phyloP scores from a whole-genome alignment of 2,113 vertebrate species.

The Notarius lentiginosus region DNA sequence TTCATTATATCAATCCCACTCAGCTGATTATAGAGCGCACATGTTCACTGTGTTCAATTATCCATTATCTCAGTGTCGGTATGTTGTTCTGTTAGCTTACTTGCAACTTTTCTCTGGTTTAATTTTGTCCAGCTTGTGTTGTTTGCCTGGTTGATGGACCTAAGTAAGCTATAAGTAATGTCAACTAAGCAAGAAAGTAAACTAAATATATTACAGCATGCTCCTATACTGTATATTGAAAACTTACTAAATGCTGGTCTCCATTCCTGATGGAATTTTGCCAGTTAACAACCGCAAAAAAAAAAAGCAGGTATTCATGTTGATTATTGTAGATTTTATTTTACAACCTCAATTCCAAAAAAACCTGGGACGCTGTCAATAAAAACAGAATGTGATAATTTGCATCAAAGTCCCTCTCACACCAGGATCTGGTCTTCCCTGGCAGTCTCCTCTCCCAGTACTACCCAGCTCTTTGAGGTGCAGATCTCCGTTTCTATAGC shows the following conservation, averaged over 20 bases:
- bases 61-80: neutral
- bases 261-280: neutral
- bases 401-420: too few relatives aligned
- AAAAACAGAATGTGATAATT: too few relatives aligned
- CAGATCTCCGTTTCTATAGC: too few relatives aligned
- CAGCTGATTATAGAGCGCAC: neutral
- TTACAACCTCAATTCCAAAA: neutral
- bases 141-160: neutral
- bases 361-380: too few relatives aligned
- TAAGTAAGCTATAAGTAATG: neutral
- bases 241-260: neutral
- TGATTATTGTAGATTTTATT: neutral
- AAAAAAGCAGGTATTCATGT: neutral
- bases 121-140: neutral
- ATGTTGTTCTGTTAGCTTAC: neutral
- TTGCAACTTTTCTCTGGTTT: neutral
- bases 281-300: neutral
- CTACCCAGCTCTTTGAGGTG: too few relatives aligned
- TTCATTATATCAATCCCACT: neutral
- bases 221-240: neutral
- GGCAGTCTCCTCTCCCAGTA: too few relatives aligned
- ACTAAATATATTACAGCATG: neutral
- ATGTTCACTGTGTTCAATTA: neutral
- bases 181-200: neutral
- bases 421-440: too few relatives aligned